These are phyloP conservation scores for Lycocerus yunnanus DNA, from an alignment of 2,888 invertebrate genomes.

Conservation along the genomic window DNA sequence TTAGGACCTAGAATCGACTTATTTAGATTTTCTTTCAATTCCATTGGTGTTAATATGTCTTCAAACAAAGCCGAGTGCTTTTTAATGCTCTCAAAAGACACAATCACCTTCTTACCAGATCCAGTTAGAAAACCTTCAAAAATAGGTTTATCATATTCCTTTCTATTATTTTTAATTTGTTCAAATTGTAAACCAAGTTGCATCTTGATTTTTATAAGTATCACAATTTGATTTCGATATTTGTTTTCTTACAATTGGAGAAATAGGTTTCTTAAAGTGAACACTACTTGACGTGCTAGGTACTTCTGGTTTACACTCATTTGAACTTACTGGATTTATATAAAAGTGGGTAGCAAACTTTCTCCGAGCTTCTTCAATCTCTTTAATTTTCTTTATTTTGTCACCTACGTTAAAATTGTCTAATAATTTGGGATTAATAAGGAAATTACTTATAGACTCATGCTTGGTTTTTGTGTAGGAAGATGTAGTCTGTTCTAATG, in stretches of 20 bases:
- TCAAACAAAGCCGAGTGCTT: constrained; percentile 56
- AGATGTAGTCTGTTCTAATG: background rate
- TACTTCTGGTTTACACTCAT: background rate
- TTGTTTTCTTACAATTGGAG: constrained; percentile 11
- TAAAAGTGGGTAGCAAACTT: constrained; percentile 17
- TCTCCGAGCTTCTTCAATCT: constrained; percentile 32
- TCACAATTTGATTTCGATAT: background rate
- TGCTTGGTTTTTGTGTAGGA: background rate
- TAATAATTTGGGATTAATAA: background rate
- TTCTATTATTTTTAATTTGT: background rate
- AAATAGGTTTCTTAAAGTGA: constrained; percentile 38
- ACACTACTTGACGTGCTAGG: background rate
- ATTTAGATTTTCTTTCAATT: background rate
- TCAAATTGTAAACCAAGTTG: constrained; percentile 4
- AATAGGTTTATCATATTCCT: background rate
- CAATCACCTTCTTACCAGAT: constrained; percentile 46
- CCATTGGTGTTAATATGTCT: constrained; percentile 21
- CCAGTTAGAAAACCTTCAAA: constrained; percentile 47
- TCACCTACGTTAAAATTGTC: constrained; percentile 23
- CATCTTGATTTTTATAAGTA: background rate
- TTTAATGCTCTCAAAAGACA: constrained; percentile 40
- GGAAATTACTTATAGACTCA: background rate
- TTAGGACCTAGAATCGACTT: constrained; percentile 24
- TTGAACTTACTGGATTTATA: background rate
- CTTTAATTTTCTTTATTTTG: constrained; percentile 35